Base-by-base conservation (phyloP, 2,888 invertebrate genomes). In the Clunio marinus region DNA sequence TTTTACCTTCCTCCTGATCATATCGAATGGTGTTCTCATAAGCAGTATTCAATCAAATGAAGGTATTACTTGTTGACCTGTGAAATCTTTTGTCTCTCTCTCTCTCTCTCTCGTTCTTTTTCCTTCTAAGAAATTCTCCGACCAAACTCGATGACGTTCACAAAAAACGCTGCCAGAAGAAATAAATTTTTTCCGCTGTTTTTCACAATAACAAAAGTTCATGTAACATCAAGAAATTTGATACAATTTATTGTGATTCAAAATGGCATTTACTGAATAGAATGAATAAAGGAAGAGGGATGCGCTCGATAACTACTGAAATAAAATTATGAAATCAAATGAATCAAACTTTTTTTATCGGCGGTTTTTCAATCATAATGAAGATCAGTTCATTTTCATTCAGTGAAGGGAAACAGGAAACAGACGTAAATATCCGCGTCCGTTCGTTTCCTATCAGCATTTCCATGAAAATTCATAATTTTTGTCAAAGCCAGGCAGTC, bases 11-110 rank as follows among this genome's bases (percentile, higher is more conserved):
- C 55, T 68, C 37, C 37, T 68, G 37, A 68, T 68, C 57, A 68
- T 68, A 24, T 58, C 68, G n/a, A 68, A 68, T 68, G 15, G 55
- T 58, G 20, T 58, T 22, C 10, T 68, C 5, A 68, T 51, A 51
- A 57, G 58, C 37, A 68, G 58, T 41, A 24, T 58, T 68, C 68
- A 51, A n/a, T 51, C 68, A 28, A 58, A 68, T 57, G 68, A 68
- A 37, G 68, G 66, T 55, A 27, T 22, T 7, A 4, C 15, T 32
- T 10, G 45, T 45, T 45, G 7, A 10, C 7, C n/a, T 45, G 45
- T 45, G 4, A 10, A 15, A 45, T 10, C 20, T 51, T 51, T n/a
- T 51, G 2, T 17, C 51, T 17, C 17, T 32, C n/a, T n/a, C n/a
- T n/a, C n/a, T n/a, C n/a, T n/a, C n/a, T n/a, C n/a, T n/a, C n/a